These are phyloP conservation scores for Yponomeuta malinellus DNA, from an alignment of 2,888 invertebrate species.

Conservation along the genomic window DNA sequence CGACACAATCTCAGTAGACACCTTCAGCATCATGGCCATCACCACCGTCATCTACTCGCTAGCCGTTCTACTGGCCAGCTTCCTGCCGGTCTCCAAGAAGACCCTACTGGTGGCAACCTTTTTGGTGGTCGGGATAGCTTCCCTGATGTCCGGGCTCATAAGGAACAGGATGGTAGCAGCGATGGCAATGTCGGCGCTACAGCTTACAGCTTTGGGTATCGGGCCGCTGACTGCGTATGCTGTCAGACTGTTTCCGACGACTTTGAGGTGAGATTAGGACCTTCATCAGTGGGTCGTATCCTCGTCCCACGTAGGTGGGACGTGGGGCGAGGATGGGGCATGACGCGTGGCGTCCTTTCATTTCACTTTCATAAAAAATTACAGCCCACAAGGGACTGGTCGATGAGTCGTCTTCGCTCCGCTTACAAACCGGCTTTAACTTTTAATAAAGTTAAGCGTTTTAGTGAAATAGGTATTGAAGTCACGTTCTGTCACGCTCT, in stretches of 20 bases:
- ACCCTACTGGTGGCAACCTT: constrained; percentile 49
- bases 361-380: too few species aligned
- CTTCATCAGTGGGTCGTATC: background rate
- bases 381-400: too few species aligned
- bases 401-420: too few species aligned
- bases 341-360: too few species aligned
- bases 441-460: too few species aligned
- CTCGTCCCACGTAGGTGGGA: too few species aligned
- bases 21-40: constrained; percentile 53
- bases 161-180: constrained; percentile 52
- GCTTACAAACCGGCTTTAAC: too few species aligned
- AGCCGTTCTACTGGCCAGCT: constrained; percentile 42
- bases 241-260: constrained; percentile 60
- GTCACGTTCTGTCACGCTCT: too few species aligned
- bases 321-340: too few species aligned
- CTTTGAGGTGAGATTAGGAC: constrained; percentile 44
- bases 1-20: constrained; percentile 49
- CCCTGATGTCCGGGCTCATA: constrained; percentile 43
- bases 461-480: too few species aligned
- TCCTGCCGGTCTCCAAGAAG: constrained; percentile 52
- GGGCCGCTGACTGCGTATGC: constrained; percentile 61
- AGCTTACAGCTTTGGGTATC: constrained; percentile 55
- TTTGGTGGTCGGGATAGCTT: constrained; percentile 39
- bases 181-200: constrained; percentile 54
- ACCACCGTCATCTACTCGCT: constrained; percentile 52